phyloP scores from a whole-genome alignment of 2,888 invertebrate species.

The Notodromas monacha region DNA sequence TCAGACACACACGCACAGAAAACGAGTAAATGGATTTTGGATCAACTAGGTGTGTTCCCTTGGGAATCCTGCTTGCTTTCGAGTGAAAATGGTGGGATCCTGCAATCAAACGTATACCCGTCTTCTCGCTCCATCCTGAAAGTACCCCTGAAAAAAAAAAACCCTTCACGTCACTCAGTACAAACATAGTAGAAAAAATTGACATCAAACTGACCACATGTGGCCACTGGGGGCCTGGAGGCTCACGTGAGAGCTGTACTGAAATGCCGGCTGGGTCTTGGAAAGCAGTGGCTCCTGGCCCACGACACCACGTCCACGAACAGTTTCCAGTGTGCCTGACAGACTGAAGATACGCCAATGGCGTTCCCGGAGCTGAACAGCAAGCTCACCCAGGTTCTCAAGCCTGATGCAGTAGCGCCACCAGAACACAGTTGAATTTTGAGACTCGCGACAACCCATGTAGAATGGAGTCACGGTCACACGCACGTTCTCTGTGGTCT shows the following conservation, averaged over 20 bases:
- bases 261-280: slow-evolving; percentile 61
- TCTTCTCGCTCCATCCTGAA: slow-evolving; percentile 90
- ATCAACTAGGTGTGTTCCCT: background rate
- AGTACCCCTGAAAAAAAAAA: slow-evolving; percentile 35
- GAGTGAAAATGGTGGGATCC: slow-evolving; percentile 83
- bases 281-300: slow-evolving; percentile 85
- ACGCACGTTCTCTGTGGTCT: slow-evolving; percentile 77
- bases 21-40: too few relatives aligned
- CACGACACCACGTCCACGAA: slow-evolving; percentile 72
- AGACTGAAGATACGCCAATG: slow-evolving; percentile 92
- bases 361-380: slow-evolving; percentile 73
- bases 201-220: slow-evolving; percentile 38
- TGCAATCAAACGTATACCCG: slow-evolving; percentile 79
- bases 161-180: too few relatives aligned
- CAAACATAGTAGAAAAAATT: background rate
- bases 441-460: slow-evolving; percentile 73
- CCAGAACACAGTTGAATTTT: slow-evolving; percentile 71
- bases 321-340: slow-evolving; percentile 38
- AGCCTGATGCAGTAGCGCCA: slow-evolving; percentile 94
- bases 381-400: slow-evolving; percentile 61
- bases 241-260: slow-evolving; percentile 87
- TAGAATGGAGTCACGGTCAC: slow-evolving; percentile 96
- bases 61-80: slow-evolving; percentile 51
- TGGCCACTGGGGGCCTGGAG: slow-evolving; percentile 89
- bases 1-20: too few relatives aligned